Percentiles rank a stretch among this genome's conserved stretches.
phyloP scores from a whole-genome alignment of 2,797 vertebrate species.

The Hyperoplus lanceolatus region DNA sequence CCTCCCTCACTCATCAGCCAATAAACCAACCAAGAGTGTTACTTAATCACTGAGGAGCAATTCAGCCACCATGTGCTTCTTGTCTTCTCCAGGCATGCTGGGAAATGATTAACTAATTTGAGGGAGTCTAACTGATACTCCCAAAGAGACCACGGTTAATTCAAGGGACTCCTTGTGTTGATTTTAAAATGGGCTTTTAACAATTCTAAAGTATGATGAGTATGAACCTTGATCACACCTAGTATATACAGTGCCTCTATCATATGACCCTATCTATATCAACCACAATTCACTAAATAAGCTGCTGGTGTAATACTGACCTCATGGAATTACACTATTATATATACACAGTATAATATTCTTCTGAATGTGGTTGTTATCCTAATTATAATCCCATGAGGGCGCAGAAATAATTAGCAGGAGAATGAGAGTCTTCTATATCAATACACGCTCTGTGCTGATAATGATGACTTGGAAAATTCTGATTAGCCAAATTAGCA shows the following conservation, averaged over 20 bases:
- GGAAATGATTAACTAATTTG: slow-evolving; percentile 24
- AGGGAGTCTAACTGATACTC: slow-evolving; percentile 25
- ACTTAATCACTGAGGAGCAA: slow-evolving; percentile 29
- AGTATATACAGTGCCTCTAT: neutral
- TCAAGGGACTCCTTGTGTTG: slow-evolving; percentile 16
- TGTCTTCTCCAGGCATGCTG: slow-evolving; percentile 21
- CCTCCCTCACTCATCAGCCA: slow-evolving; percentile 34
- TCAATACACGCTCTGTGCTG: slow-evolving; percentile 39
- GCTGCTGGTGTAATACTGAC: neutral
- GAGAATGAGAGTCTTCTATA: slow-evolving; percentile 33
- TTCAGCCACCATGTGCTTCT: slow-evolving; percentile 3
- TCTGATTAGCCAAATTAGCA: slow-evolving; percentile 13
- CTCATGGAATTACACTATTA: slow-evolving; percentile 14
- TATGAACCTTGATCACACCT: slow-evolving; percentile 1
- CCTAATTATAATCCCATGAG: slow-evolving; percentile 24
- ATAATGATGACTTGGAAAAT: slow-evolving; percentile 15
- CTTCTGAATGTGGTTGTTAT: slow-evolving; percentile 6
- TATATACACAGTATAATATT: too few relatives aligned
- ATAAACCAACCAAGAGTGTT: slow-evolving; percentile 31
- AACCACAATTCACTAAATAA: neutral
- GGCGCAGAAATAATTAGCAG: slow-evolving; percentile 28
- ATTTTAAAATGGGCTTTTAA: slow-evolving; percentile 16
- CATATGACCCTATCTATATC: slow-evolving; percentile 11
- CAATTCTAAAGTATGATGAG: slow-evolving; percentile 2
- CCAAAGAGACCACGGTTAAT: slow-evolving; percentile 13